A percentile compares a stretch with the other conserved stretches of the same genome.
Conservation (phyloP, 2,888 invertebrate genomes). For the Cactoblastis cactorum region DNA sequence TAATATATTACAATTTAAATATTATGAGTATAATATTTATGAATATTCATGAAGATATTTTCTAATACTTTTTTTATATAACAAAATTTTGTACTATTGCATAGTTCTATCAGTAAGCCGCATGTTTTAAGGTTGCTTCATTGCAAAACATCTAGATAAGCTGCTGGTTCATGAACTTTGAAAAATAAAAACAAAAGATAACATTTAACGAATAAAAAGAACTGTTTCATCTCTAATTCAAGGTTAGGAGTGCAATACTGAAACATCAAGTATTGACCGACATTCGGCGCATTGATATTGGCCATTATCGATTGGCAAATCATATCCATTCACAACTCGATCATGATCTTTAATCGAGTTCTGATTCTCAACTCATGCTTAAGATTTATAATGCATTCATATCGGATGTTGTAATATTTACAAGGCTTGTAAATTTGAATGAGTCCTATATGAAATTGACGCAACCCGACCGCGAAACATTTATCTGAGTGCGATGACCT, state of each 20-base stretch:
- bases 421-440: conserved; percentile 12
- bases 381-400: conserved; percentile 2
- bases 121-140: no score
- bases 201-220: background rate
- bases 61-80: no score
- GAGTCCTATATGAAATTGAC: conserved; percentile 17
- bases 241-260: conserved; percentile 6
- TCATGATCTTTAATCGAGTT: conserved; percentile 8
- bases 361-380: background rate
- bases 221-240: background rate
- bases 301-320: conserved; percentile 12
- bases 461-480: conserved; percentile 52
- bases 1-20: no score
- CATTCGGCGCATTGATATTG: conserved; percentile 2
- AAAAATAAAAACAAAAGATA: background rate
- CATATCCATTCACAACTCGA: background rate
- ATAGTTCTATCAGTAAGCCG: no score
- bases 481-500: conserved; percentile 53
- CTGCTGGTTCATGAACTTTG: background rate
- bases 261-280: conserved; percentile 5
- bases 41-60: no score
- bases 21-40: no score
- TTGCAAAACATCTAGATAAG: no score
- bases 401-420: conserved; percentile 13
- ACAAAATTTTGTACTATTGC: no score